Evolutionary conservation across 1,140 invertebrate species (phyloP), one percentile per base, ranked within the genome.

Genomic region (Eufriesea mexicana): DNA sequence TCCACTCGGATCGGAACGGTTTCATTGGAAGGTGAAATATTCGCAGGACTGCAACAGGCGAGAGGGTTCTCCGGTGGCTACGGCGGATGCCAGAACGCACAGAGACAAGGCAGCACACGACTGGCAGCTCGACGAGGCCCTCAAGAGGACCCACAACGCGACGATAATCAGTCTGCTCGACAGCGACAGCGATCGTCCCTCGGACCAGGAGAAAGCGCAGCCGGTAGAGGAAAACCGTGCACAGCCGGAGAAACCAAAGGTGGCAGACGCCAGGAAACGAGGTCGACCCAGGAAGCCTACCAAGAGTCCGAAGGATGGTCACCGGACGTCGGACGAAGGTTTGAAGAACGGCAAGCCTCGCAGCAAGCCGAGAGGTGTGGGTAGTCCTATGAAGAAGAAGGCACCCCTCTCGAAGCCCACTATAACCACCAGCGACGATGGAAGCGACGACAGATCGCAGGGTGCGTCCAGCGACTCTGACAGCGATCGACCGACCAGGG

Each of bases 171-270:
- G 86, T 14, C 64, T 88, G 1, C 71, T 92, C 4, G 59, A 76
- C 59, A 93, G 91, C 72, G 93, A 94, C 73, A 93, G 90, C 76
- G 91, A 93, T 73, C 91, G 91, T 9, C 91, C 91, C 1, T 93
- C 93, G 9, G 92, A 93, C 20, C 85, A 78, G 2, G 92, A 92
- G 14, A 94, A 94, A 47, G 64, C 74, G 20, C 90, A 88, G 51
- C 35, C 77, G 6, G 74, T 57, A 7, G 87, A 85, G 10, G 89
- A 91, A 55, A 90, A 42, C 66, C 79, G 67, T 16, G 86, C 84
- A 73, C 86, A 94, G 89, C 64, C 92, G 77, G 89, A 94, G 76
- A 93, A 95, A 90, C 91, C 93, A 77, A 91, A 95, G 86, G 90
- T 91, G 45, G 76, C 91, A 20, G 94, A 94, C 47, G 88, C 84